phyloP scores from a whole-genome alignment of 2,888 invertebrate species.

The Lamellibrachia satsuma region DNA sequence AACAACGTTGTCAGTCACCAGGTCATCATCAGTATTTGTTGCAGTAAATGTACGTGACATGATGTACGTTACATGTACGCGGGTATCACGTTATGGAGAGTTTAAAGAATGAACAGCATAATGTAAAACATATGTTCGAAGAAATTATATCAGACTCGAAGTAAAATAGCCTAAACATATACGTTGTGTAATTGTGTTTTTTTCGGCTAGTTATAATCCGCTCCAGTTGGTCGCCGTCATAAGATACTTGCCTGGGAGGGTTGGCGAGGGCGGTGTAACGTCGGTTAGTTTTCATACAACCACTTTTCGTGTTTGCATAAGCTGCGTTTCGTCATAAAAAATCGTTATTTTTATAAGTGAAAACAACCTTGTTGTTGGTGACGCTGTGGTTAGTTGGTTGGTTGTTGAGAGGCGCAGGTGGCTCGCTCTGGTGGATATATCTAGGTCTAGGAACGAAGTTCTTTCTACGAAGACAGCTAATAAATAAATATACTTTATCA shows the following conservation, averaged over 20 bases:
- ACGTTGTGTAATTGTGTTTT: not conserved
- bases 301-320: not conserved
- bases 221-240: not conserved
- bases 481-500: too few relatives aligned
- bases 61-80: too few relatives aligned
- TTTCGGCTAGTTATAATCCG: not conserved
- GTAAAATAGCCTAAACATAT: not conserved
- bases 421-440: not conserved
- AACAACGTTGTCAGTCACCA: not conserved
- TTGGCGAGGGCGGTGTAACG: not conserved
- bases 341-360: not conserved
- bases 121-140: not conserved
- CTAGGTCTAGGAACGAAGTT: too few relatives aligned
- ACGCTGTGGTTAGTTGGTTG: not conserved
- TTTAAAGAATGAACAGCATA: not conserved
- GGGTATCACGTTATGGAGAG: not conserved
- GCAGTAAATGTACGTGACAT: not conserved
- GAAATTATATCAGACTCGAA: not conserved
- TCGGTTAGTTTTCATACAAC: not conserved
- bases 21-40: not conserved
- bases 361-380: not conserved
- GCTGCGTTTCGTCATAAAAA: not conserved
- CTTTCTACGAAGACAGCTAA: too few relatives aligned
- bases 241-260: not conserved
- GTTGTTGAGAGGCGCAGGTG: not conserved